These are phyloP conservation scores for Thereva unica DNA, from an alignment of 2,888 invertebrate genomes.

Conservation along the genomic window DNA sequence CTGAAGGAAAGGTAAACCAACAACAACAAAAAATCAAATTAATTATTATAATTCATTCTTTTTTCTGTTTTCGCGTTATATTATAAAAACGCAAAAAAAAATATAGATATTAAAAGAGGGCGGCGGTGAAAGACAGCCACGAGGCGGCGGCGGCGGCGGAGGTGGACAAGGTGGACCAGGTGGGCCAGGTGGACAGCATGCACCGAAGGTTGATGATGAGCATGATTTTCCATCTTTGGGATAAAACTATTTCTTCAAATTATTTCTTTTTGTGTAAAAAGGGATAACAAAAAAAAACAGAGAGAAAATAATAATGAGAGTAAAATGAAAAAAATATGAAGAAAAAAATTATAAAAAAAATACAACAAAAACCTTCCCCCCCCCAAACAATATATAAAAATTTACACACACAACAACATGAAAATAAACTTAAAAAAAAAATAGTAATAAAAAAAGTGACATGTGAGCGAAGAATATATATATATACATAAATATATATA, in stretches of 20 bases:
- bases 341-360: too few relatives aligned
- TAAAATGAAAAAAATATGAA: too few relatives aligned
- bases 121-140: slow-evolving; percentile 38
- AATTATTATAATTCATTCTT: background rate
- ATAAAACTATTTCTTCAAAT: slow-evolving; percentile 59
- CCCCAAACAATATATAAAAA: too few relatives aligned
- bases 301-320: too few relatives aligned
- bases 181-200: slow-evolving; percentile 49
- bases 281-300: too few relatives aligned
- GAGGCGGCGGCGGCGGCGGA: slow-evolving; percentile 50
- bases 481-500: too few relatives aligned
- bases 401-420: too few relatives aligned
- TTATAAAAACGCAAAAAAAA: background rate
- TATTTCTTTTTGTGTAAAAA: too few relatives aligned
- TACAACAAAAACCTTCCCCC: too few relatives aligned
- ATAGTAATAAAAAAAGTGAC: too few relatives aligned
- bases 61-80: background rate
- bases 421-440: too few relatives aligned
- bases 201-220: slow-evolving; percentile 93
- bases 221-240: slow-evolving; percentile 93
- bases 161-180: slow-evolving; percentile 41
- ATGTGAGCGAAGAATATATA: too few relatives aligned
- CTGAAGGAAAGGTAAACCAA: slow-evolving; percentile 34
- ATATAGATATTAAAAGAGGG: slow-evolving; percentile 7
- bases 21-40: slow-evolving; percentile 37